These are phyloP conservation scores for Hyla sarda DNA, from an alignment of 2,113 vertebrate genomes.

Conservation along the genomic window DNA sequence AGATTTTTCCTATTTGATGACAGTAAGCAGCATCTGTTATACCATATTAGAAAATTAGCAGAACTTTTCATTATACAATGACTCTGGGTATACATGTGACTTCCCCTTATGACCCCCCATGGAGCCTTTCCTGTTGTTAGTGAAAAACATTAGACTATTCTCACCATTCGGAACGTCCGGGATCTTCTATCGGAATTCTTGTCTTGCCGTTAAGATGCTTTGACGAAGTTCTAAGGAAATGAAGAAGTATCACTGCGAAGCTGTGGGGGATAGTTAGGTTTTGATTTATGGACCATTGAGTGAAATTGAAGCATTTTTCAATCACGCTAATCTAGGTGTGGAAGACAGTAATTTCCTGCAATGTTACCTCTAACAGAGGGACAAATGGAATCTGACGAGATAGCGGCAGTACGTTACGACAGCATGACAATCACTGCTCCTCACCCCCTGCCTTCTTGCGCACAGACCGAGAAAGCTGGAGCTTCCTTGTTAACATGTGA, in stretches of 20 bases:
- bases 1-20: too few species aligned
- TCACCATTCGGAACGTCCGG: background rate
- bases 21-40: too few species aligned
- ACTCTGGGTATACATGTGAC: background rate
- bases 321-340: conserved; percentile 55
- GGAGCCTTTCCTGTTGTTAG: background rate
- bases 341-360: conserved; percentile 58
- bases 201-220: background rate
- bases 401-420: conserved; percentile 15
- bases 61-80: background rate
- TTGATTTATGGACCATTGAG: conserved; percentile 54
- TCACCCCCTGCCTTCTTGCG: background rate
- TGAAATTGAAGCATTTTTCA: conserved; percentile 51
- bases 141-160: too few species aligned
- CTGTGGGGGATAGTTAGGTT: conserved; percentile 53
- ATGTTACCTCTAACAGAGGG: conserved; percentile 43
- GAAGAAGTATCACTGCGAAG: conserved; percentile 19
- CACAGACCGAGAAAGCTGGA: background rate
- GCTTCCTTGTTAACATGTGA: background rate
- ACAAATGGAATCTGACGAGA: conserved; percentile 52
- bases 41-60: too few species aligned
- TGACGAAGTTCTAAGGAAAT: conserved; percentile 40
- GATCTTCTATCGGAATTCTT: background rate
- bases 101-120: background rate
- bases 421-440: background rate